A percentile compares a stretch with the other conserved stretches of the same genome.
phyloP scores from a whole-genome alignment of 2,113 vertebrate species.

The Perccottus glenii region DNA sequence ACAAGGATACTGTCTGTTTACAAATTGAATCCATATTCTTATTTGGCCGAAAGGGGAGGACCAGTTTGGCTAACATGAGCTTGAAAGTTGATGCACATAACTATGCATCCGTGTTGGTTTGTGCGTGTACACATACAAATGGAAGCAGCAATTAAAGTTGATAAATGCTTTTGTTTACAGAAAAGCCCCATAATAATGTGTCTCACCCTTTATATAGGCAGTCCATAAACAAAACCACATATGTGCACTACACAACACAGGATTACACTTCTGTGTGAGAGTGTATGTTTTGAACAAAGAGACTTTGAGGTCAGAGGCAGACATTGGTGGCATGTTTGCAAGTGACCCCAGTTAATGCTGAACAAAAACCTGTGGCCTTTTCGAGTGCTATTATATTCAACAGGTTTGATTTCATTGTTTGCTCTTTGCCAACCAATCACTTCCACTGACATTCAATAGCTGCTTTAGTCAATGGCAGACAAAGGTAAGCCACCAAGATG shows the following conservation, averaged over 20 bases:
- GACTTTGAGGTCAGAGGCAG: constrained; percentile 29
- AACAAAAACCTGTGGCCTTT: constrained; percentile 37
- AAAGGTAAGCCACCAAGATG: constrained; percentile 30
- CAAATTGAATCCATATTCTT: constrained; percentile 45
- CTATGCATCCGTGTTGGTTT: constrained; percentile 26
- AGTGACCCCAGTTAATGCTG: constrained; percentile 34
- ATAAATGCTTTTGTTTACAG: constrained; percentile 67
- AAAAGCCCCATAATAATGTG: constrained; percentile 38
- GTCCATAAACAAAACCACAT: constrained; percentile 49
- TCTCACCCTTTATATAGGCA: constrained; percentile 49
- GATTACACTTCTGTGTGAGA: constrained; percentile 24
- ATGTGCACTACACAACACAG: constrained; percentile 29
- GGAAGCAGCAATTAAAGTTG: constrained; percentile 55
- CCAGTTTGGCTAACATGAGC: constrained; percentile 20
- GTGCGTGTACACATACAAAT: constrained; percentile 21
- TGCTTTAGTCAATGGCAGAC: constrained; percentile 31
- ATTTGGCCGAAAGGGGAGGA: constrained; percentile 11
- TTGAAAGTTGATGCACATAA: constrained; percentile 16
- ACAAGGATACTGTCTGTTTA: constrained; percentile 13
- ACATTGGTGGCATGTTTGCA: constrained; percentile 26
- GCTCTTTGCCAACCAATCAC: constrained; percentile 45
- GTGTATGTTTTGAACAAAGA: constrained; percentile 14
- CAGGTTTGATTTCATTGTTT: constrained; percentile 55
- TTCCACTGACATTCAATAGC: constrained; percentile 49
- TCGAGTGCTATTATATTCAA: constrained; percentile 46